phyloP scores from a whole-genome alignment of 2,888 invertebrate genomes.

The Lasioglossum marginatum region DNA sequence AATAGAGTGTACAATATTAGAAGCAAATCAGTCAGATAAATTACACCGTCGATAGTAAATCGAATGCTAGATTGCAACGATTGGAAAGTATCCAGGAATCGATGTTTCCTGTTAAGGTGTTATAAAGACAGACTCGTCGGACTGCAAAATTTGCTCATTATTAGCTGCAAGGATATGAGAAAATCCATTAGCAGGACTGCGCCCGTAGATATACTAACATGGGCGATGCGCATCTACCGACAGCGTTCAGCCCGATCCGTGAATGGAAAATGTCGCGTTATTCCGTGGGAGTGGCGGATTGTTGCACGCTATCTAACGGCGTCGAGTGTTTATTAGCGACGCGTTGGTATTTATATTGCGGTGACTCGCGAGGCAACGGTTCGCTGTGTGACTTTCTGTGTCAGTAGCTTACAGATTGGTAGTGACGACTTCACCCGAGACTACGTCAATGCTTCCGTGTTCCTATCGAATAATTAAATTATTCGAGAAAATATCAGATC shows the following conservation, averaged over 20 bases:
- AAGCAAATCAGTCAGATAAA: neutral
- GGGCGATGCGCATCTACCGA: neutral
- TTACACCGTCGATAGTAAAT: neutral
- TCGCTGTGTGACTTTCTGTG: neutral
- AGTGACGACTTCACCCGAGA: neutral
- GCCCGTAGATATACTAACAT: neutral
- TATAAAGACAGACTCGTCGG: neutral
- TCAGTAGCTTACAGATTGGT: neutral
- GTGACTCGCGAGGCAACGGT: neutral
- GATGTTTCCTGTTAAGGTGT: neutral
- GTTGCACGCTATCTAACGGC: constrained; percentile 1
- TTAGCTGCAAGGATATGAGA: neutral
- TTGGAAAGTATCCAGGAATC: neutral
- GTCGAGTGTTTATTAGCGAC: constrained; percentile 16
- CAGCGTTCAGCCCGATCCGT: constrained; percentile 4
- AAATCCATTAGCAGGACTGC: neutral
- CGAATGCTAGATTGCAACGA: neutral
- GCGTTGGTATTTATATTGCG: constrained; percentile 31
- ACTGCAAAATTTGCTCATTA: neutral
- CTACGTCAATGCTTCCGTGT: too few relatives aligned
- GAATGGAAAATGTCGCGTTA: constrained; percentile 4
- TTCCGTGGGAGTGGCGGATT: constrained; percentile 6
- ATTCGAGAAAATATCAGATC: too few relatives aligned
- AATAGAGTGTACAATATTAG: neutral
- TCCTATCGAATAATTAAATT: too few relatives aligned